Evolutionary conservation across 1,140 invertebrate genomes (phyloP).

Genomic region (Camponotus pennsylvanicus): DNA sequence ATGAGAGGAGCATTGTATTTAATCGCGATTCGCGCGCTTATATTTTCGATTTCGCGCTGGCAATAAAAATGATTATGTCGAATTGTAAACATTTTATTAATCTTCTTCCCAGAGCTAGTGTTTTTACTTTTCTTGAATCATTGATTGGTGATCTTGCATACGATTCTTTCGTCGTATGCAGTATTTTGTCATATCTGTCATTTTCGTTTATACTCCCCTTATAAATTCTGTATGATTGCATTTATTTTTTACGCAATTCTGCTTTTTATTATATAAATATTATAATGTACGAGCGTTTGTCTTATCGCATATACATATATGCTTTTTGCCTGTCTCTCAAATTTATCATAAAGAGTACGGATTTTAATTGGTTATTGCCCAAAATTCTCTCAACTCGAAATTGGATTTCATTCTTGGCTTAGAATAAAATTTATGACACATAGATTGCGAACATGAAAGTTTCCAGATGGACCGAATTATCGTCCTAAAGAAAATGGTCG

Average conservation of each 20-base stretch:
- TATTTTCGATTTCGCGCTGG: background rate
- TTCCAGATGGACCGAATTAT: too few species aligned
- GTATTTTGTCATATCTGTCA: background rate
- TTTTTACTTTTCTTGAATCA: background rate
- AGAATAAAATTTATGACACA: too few species aligned
- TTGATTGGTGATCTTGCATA: background rate
- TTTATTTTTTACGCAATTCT: background rate
- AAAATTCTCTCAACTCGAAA: too few species aligned
- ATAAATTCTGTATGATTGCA: background rate
- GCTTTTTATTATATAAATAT: background rate
- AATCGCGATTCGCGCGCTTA: constrained; percentile 8
- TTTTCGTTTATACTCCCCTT: background rate
- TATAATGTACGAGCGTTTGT: background rate
- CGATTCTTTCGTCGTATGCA: background rate
- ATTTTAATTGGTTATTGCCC: too few species aligned
- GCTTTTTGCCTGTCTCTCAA: background rate
- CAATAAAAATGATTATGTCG: background rate
- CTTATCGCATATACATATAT: background rate
- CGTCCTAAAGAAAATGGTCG: too few species aligned
- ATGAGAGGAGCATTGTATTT: background rate
- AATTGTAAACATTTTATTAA: background rate
- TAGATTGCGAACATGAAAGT: too few species aligned
- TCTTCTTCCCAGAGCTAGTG: background rate
- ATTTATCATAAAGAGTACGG: too few species aligned
- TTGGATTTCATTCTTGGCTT: too few species aligned